These are phyloP conservation scores for Centropyge bicolor DNA, from an alignment of 2,797 vertebrate genomes.

Conservation along the genomic window DNA sequence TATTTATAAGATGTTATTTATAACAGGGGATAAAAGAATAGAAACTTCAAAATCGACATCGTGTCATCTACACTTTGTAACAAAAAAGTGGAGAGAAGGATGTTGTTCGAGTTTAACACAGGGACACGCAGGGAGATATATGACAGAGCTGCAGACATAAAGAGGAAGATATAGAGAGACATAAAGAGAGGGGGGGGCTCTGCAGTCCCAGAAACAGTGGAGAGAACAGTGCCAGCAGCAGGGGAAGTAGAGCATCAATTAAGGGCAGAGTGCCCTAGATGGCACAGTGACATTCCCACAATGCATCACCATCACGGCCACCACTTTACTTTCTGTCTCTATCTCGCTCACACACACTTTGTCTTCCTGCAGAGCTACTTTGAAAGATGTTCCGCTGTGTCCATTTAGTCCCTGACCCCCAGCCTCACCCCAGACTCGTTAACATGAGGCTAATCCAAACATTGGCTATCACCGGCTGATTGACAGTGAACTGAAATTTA, in stretches of 20 bases:
- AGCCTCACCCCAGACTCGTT: background rate
- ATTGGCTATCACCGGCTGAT: background rate
- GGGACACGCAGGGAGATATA: slow-evolving; percentile 25
- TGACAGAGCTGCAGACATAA: slow-evolving; percentile 28
- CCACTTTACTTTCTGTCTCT: slow-evolving; percentile 46
- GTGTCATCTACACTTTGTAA: background rate
- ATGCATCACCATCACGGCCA: slow-evolving; percentile 60
- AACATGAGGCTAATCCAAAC: background rate
- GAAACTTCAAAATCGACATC: slow-evolving; percentile 46
- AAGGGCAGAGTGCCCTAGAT: slow-evolving; percentile 83
- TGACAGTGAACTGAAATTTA: background rate
- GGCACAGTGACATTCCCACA: slow-evolving; percentile 74
- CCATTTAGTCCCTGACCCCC: slow-evolving; percentile 6
- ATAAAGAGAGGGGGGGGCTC: slow-evolving; percentile 28
- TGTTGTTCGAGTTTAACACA: slow-evolving; percentile 21
- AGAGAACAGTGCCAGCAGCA: slow-evolving; percentile 78
- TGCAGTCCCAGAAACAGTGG: slow-evolving; percentile 75
- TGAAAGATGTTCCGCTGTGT: slow-evolving; percentile 6
- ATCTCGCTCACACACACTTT: slow-evolving; percentile 11
- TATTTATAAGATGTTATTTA: slow-evolving; percentile 73
- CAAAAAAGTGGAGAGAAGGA: slow-evolving; percentile 1
- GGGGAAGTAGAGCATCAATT: slow-evolving; percentile 87
- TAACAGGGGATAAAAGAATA: slow-evolving; percentile 39
- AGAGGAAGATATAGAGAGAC: slow-evolving; percentile 40
- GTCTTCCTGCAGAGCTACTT: slow-evolving; percentile 17